These are phyloP conservation scores for Sebastiscus tertius DNA, from an alignment of 2,797 vertebrate genomes.

Conservation along the genomic window DNA sequence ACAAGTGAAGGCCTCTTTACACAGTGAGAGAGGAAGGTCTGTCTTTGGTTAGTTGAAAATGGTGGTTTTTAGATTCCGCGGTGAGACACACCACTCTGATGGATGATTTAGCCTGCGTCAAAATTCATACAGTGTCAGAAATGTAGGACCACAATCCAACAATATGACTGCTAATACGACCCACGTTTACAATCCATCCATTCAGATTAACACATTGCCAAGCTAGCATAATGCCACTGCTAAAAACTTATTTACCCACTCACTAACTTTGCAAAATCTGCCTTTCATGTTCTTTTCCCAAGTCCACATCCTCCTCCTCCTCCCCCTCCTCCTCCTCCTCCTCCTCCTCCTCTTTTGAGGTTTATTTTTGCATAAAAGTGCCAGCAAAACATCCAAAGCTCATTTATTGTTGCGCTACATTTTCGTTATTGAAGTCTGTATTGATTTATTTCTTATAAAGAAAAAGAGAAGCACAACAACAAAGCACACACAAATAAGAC, in stretches of 20 bases:
- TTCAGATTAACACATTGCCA: background rate
- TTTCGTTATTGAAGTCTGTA: background rate
- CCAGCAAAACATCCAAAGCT: background rate
- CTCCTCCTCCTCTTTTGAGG: background rate
- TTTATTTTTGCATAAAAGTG: background rate
- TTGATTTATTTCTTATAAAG: background rate
- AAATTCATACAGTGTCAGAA: no score
- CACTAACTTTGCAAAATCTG: background rate
- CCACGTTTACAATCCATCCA: background rate
- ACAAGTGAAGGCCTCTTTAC: background rate
- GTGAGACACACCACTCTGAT: no score
- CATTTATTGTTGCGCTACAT: background rate
- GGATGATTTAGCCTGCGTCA: no score
- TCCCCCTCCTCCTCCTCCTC: background rate
- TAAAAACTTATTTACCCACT: background rate
- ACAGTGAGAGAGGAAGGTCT: background rate
- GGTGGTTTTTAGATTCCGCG: background rate
- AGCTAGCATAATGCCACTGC: background rate
- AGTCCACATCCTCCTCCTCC: background rate
- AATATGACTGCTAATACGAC: background rate
- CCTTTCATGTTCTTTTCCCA: background rate
- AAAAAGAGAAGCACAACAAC: background rate
- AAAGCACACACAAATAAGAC: background rate
- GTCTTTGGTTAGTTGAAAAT: rapidly evolving
- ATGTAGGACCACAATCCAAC: background rate